Evolutionary conservation across 2,888 invertebrate species (phyloP).

Genomic region (Diogma glabrata): DNA sequence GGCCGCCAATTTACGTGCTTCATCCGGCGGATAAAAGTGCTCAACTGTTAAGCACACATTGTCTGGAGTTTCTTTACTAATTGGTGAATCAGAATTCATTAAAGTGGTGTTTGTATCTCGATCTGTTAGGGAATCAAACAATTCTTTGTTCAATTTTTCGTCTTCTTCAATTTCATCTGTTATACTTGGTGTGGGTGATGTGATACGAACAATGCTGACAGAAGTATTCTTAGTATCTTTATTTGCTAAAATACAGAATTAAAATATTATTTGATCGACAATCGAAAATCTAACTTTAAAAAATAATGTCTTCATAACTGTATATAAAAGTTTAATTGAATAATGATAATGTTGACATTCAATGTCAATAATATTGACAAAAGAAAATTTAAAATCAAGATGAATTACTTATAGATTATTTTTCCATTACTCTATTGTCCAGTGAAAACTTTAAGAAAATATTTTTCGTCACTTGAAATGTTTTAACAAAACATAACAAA

Average conservation of each 20-base stretch:
- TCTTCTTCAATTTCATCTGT: slow-evolving; percentile 25
- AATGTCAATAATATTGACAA: too few species aligned
- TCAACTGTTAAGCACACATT: slow-evolving; percentile 54
- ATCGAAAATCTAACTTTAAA: too few species aligned
- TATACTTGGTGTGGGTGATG: slow-evolving; percentile 37
- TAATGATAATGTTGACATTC: too few species aligned
- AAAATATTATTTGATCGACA: too few species aligned
- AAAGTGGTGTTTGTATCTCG: slow-evolving; percentile 21
- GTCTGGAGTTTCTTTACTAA: slow-evolving; percentile 36
- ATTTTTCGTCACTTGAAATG: neutral
- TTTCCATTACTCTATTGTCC: neutral
- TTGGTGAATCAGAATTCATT: slow-evolving; percentile 15
- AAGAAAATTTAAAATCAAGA: neutral
- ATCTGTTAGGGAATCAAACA: slow-evolving; percentile 11
- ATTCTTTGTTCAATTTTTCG: slow-evolving; percentile 12
- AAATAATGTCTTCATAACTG: too few species aligned
- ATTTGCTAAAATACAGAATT: slow-evolving; percentile 22
- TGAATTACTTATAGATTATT: neutral
- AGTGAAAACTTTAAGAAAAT: slow-evolving; percentile 1
- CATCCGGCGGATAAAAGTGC: slow-evolving; percentile 46
- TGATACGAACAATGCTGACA: slow-evolving; percentile 49
- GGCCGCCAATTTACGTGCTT: slow-evolving; percentile 36
- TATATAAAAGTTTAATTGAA: too few species aligned
- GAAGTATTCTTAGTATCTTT: slow-evolving; percentile 43
- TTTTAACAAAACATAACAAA: neutral